Conservation (phyloP, 1,140 invertebrate genomes). For the Thaumatotibia leucotreta region DNA sequence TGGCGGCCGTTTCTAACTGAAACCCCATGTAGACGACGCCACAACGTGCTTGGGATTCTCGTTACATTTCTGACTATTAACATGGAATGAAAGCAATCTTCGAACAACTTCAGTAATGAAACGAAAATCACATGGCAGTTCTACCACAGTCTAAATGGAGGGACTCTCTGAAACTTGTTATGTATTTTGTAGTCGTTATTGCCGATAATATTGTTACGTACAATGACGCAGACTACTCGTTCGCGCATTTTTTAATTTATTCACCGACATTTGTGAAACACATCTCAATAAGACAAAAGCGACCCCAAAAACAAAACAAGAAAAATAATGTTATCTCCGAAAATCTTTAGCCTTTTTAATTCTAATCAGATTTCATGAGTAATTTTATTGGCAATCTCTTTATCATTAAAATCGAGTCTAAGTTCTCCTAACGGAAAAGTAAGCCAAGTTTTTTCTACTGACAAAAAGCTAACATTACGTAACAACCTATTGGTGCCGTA, state of each 20-base stretch:
- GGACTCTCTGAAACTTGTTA: not conserved
- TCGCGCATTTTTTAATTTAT: not conserved
- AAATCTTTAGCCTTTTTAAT: not conserved
- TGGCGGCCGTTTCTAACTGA: not conserved
- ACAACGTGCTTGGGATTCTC: no score
- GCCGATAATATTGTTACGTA: not conserved
- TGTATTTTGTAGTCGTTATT: not conserved
- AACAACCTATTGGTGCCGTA: conserved; percentile 4
- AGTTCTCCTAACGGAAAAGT: not conserved
- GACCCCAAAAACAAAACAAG: not conserved
- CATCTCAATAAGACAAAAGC: not conserved
- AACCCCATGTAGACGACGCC: no score
- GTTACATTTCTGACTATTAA: no score
- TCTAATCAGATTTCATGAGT: not conserved
- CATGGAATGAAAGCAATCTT: no score
- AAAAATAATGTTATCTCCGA: not conserved
- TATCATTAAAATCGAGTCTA: not conserved
- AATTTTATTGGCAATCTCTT: not conserved
- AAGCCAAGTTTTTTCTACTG: conserved; percentile 5
- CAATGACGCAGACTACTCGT: not conserved
- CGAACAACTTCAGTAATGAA: no score
- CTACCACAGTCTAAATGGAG: no score
- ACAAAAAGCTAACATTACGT: conserved; percentile 5
- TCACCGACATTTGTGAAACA: no score
- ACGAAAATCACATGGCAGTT: no score